Evolutionary conservation across 2,888 invertebrate species (phyloP).

Genomic region (Andrena haemorrhoa): DNA sequence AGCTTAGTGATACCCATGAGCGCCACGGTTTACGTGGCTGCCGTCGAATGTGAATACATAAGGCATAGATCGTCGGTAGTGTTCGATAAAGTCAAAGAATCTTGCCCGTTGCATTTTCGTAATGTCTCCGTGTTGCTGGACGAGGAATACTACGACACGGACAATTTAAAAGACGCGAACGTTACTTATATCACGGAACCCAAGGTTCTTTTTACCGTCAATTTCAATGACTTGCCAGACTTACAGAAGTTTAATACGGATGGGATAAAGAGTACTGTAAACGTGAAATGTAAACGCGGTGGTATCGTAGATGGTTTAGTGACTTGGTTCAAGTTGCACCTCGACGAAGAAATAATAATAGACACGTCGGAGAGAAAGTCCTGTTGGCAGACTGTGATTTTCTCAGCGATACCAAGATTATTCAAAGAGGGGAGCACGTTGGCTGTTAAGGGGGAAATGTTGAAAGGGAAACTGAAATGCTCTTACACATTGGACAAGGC

Average conservation of each 20-base stretch:
- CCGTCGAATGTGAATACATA: conserved; percentile 86
- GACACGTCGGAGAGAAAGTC: conserved; percentile 88
- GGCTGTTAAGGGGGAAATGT: conserved; percentile 69
- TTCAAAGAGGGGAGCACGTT: conserved; percentile 64
- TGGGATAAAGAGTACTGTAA: conserved; percentile 82
- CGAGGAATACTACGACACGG: conserved; percentile 89
- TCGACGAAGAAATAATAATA: conserved; percentile 88
- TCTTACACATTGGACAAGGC: conserved; percentile 80
- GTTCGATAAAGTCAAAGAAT: conserved; percentile 59
- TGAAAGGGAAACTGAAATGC: conserved; percentile 74
- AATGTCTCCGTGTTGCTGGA: conserved; percentile 81
- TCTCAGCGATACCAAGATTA: conserved; percentile 81
- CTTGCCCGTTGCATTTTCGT: conserved; percentile 76
- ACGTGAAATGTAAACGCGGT: conserved; percentile 83
- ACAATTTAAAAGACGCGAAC: conserved; percentile 87
- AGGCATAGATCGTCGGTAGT: conserved; percentile 70
- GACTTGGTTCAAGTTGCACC: conserved; percentile 91
- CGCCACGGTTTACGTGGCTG: conserved; percentile 88
- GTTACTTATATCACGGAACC: conserved; percentile 88
- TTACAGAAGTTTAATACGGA: conserved; percentile 78
- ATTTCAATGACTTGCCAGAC: conserved; percentile 88
- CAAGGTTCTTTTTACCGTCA: conserved; percentile 86
- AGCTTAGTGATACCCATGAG: conserved; percentile 87
- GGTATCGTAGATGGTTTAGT: conserved; percentile 89
- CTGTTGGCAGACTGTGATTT: conserved; percentile 93